Conservation (phyloP, 1,140 invertebrate species). For the Cyphomyrmex costatus region DNA sequence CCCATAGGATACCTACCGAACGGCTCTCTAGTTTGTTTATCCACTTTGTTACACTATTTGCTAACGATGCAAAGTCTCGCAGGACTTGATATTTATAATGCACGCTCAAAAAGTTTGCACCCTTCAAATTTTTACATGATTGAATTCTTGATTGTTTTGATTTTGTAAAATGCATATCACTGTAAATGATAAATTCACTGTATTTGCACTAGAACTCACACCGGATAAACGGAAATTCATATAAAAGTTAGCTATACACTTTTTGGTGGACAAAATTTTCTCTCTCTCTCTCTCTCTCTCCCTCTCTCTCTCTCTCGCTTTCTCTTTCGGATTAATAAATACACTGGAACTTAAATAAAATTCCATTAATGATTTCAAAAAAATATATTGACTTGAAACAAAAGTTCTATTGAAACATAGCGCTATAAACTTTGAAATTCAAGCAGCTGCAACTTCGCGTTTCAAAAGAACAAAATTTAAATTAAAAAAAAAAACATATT, state of each 20-base stretch:
- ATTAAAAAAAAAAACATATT: too few species aligned
- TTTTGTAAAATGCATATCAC: slow-evolving; percentile 6
- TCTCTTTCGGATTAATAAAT: not conserved
- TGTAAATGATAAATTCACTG: not conserved
- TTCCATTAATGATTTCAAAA: not conserved
- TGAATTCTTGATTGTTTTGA: slow-evolving; percentile 1
- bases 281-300: not conserved
- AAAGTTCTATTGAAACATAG: too few species aligned
- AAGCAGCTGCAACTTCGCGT: too few species aligned
- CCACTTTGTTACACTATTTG: not conserved
- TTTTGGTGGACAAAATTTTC: slow-evolving; percentile 7
- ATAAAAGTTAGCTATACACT: not conserved
- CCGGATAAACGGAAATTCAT: slow-evolving; percentile 1
- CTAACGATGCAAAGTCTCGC: not conserved
- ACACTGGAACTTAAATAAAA: not conserved
- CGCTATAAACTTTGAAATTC: too few species aligned
- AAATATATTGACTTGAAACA: not conserved
- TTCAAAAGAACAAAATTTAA: too few species aligned
- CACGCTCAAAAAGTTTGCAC: not conserved
- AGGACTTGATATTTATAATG: slow-evolving; percentile 6
- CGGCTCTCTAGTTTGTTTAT: not conserved
- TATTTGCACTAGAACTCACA: not conserved
- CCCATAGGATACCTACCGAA: too few species aligned
- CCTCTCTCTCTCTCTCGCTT: not conserved
- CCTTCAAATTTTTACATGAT: not conserved